Evolutionary conservation across 2,113 vertebrate species (phyloP).

Genomic region (Aplodontia rufa): DNA sequence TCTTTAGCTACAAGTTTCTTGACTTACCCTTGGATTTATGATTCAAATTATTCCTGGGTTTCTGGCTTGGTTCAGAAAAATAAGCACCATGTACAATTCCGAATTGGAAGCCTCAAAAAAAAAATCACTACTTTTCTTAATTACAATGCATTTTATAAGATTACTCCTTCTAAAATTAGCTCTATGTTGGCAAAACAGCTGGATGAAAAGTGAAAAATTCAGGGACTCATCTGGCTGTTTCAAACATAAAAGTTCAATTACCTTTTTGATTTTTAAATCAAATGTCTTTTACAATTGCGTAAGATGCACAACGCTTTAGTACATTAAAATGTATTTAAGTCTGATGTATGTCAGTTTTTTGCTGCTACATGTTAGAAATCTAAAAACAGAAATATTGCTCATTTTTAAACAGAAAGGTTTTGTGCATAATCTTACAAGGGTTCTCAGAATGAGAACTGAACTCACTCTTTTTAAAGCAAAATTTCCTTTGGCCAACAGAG

Average conservation of each 20-base stretch:
- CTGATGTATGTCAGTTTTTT: background rate
- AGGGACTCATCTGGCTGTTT: constrained; percentile 11
- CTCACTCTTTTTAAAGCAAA: background rate
- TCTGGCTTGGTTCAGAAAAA: constrained; percentile 56
- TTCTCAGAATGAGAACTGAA: constrained; percentile 41
- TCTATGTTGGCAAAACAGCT: constrained; percentile 58
- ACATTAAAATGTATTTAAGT: background rate
- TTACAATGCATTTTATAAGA: constrained; percentile 66
- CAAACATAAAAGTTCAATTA: background rate
- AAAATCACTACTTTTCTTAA: constrained; percentile 58
- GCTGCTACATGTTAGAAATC: constrained; percentile 31
- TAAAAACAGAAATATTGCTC: constrained; percentile 43
- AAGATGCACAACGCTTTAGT: background rate
- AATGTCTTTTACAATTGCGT: background rate
- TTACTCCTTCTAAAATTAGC: constrained; percentile 68
- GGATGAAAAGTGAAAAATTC: constrained; percentile 44
- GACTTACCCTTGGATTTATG: background rate
- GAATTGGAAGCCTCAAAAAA: constrained; percentile 62
- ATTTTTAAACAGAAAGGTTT: constrained; percentile 38
- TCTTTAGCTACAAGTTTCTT: constrained; percentile 26
- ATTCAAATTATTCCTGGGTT: constrained; percentile 42
- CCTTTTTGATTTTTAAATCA: constrained; percentile 22
- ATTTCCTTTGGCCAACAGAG: constrained; percentile 15
- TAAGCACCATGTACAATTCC: background rate
- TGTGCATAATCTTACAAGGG: background rate